Percentiles rank a stretch among this genome's conserved stretches.
Conservation (phyloP, 2,888 invertebrate genomes). For the Polia nebulosa region DNA sequence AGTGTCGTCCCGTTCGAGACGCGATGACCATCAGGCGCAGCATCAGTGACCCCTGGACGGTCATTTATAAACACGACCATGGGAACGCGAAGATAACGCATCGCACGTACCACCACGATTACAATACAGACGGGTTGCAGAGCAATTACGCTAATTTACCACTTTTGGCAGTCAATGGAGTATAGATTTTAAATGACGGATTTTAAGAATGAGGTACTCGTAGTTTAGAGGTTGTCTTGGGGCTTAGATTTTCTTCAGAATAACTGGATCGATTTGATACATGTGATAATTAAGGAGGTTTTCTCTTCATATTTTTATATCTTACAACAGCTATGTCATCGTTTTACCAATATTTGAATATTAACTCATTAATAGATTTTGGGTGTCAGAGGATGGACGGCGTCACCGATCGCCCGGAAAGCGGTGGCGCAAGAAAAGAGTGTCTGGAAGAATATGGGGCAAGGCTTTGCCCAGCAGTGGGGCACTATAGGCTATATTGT, state of each 20-base stretch:
- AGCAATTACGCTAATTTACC: constrained; percentile 71
- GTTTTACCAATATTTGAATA: too few relatives aligned
- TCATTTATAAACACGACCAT: constrained; percentile 88
- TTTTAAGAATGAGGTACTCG: not conserved
- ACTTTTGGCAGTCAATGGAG: constrained; percentile 49
- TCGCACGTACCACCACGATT: constrained; percentile 86
- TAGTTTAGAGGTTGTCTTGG: not conserved
- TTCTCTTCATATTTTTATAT: too few relatives aligned
- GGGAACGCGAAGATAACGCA: constrained; percentile 87
- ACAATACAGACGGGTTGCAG: constrained; percentile 77
- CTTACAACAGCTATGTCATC: too few relatives aligned
- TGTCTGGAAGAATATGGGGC: too few relatives aligned
- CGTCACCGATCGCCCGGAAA: too few relatives aligned
- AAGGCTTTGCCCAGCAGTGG: too few relatives aligned
- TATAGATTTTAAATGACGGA: constrained; percentile 13
- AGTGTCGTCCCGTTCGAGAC: constrained; percentile 69
- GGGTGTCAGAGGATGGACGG: too few relatives aligned
- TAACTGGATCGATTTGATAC: too few relatives aligned
- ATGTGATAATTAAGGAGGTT: too few relatives aligned
- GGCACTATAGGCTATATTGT: too few relatives aligned
- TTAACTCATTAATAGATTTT: too few relatives aligned
- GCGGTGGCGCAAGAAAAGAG: too few relatives aligned
- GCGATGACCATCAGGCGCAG: constrained; percentile 86
- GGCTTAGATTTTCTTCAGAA: not conserved
- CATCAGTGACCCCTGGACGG: constrained; percentile 86